These are phyloP conservation scores for Bungarus multicinctus DNA, from an alignment of 2,113 vertebrate species.

Conservation along the genomic window DNA sequence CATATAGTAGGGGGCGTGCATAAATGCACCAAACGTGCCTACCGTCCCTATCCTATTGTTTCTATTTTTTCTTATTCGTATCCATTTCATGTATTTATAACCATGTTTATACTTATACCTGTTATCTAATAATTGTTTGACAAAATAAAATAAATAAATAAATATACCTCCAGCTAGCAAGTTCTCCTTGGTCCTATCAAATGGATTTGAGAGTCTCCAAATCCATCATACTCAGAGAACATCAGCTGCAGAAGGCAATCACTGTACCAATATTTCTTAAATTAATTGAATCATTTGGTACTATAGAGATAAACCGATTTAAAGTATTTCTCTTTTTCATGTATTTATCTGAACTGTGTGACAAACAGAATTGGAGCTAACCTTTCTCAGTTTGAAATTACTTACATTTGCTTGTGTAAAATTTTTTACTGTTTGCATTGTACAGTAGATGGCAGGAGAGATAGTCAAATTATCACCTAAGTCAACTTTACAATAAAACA, in stretches of 20 bases:
- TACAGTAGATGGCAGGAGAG: slow-evolving; percentile 19
- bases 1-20: no score
- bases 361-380: background rate
- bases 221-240: background rate
- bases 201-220: background rate
- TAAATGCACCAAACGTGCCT: no score
- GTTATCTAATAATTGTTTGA: no score
- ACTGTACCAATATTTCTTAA: background rate
- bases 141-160: no score
- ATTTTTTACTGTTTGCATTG: background rate
- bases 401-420: background rate
- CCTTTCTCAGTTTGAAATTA: background rate
- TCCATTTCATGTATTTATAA: no score
- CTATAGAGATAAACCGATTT: background rate
- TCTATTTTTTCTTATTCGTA: no score
- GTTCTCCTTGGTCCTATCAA: background rate
- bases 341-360: background rate
- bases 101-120: no score
- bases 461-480: background rate
- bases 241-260: background rate
- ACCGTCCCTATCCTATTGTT: no score
- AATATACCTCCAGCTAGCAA: background rate
- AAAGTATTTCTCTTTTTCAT: background rate
- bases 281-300: background rate
- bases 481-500: background rate